Base-by-base conservation (phyloP, 2,888 invertebrate genomes). In the Tridacna gigas region DNA sequence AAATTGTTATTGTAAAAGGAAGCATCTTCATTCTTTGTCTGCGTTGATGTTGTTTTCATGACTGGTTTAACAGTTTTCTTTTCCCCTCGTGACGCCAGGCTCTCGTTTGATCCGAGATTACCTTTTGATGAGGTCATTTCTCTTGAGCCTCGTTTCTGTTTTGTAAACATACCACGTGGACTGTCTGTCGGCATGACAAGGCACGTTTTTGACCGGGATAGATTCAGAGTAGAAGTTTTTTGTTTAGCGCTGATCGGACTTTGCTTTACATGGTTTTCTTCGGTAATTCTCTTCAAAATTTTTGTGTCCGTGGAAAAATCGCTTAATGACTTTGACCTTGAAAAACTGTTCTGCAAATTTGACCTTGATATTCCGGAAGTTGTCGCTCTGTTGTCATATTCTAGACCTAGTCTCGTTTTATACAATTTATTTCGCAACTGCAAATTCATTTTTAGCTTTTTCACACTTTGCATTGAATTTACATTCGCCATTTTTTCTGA, bases 131-230 rank as follows among this genome's bases (percentile, higher is more conserved):
- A 48, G 20, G 25, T 26, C 48, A 71, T 51, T 13, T 51, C 71
- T 45, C 51, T 71, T 51, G 51, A 51, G 51, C 71, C 51, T 71
- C 71, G 71, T 51, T 71, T 71, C 25, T 51, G 48, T 71, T 71
- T 71, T 11, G 51, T 22, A 22, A 71, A 71, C 28, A 71, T 51
- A 71, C 51, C 71, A 71, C 71, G 71, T 71, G 71, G 71, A 51
- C 71, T 71, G 25, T 71, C 71, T 51, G 45, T 25, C 13, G 71
- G 51, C 20, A 71, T 12, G 26, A 71, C 26, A 13, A 71, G 51
- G n/a, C 71, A 71, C 3, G 71, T 71, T 25, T 51, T 48, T 25
- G 71, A 71, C 3, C 71, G 20, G 0, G 71, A 51, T 22, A 71
- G 71, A 20, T 71, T 71, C 9, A 71, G 51, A 2, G 45, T n/a